These are phyloP conservation scores for Fragum sueziense DNA, from an alignment of 2,888 invertebrate genomes.

Conservation along the genomic window DNA sequence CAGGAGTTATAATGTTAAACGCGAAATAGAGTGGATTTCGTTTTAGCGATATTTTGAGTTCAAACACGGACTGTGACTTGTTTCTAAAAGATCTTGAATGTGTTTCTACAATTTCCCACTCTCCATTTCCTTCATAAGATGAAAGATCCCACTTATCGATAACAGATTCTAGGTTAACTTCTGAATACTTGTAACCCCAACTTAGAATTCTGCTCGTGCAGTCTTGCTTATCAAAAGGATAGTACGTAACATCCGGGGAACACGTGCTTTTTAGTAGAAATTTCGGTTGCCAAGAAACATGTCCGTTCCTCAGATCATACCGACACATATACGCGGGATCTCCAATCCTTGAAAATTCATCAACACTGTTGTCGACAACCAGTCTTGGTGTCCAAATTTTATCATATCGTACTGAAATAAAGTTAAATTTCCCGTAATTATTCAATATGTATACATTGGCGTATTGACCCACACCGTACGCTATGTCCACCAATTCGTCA, in stretches of 20 bases:
- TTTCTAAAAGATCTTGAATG: constrained; percentile 17
- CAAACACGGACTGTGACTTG: not conserved
- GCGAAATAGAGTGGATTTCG: constrained; percentile 47
- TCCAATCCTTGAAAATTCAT: constrained; percentile 22
- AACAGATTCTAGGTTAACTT: constrained; percentile 1
- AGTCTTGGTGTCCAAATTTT: constrained; percentile 53
- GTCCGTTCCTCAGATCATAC: constrained; percentile 23
- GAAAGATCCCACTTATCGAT: constrained; percentile 11
- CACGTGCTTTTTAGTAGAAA: constrained; percentile 38
- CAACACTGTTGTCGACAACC: constrained; percentile 36
- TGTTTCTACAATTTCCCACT: constrained; percentile 45
- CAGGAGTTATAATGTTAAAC: constrained; percentile 48
- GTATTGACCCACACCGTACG: not conserved
- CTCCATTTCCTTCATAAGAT: constrained; percentile 40
- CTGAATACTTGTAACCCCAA: constrained; percentile 29
- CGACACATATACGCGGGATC: constrained; percentile 28
- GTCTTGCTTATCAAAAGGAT: constrained; percentile 50
- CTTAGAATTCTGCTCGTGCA: constrained; percentile 35
- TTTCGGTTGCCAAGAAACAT: constrained; percentile 45
- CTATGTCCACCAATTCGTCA: constrained; percentile 25
- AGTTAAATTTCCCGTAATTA: not conserved
- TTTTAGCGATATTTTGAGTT: constrained; percentile 32
- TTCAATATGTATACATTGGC: not conserved
- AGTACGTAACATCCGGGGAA: constrained; percentile 50
- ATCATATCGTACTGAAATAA: constrained; percentile 22